phyloP scores from a whole-genome alignment of 2,797 vertebrate species.

The Perodicticus potto region DNA sequence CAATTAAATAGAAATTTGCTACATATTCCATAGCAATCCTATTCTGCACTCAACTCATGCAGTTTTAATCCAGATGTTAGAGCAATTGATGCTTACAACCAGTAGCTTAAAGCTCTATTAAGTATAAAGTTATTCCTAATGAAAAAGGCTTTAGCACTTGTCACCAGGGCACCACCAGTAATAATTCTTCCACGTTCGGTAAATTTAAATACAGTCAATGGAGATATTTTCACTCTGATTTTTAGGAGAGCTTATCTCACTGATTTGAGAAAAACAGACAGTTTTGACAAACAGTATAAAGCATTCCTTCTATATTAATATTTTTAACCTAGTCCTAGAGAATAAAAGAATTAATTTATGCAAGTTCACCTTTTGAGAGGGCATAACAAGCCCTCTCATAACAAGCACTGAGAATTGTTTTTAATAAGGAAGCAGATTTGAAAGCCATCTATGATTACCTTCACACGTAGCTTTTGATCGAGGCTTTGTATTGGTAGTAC shows the following conservation, averaged over 20 bases:
- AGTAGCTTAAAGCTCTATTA: conserved; percentile 81
- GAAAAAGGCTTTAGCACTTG: conserved; percentile 81
- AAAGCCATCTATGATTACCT: conserved; percentile 87
- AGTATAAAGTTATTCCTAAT: conserved; percentile 80
- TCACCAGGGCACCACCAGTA: conserved; percentile 71
- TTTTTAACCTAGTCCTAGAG: conserved; percentile 35
- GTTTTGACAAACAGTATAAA: conserved; percentile 69
- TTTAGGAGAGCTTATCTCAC: conserved; percentile 30
- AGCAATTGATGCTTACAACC: conserved; percentile 82
- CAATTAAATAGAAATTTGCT: conserved; percentile 75
- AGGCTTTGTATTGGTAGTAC: conserved; percentile 93
- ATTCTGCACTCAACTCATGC: conserved; percentile 76
- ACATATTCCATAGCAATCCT: conserved; percentile 69
- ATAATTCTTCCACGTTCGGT: conserved; percentile 82
- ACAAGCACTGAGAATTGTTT: not conserved
- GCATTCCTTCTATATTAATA: conserved; percentile 12
- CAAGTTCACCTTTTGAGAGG: not conserved
- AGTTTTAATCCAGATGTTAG: conserved; percentile 85
- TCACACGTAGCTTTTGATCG: conserved; percentile 92
- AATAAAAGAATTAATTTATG: not conserved
- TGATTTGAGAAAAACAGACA: conserved; percentile 69
- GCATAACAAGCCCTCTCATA: too few relatives aligned
- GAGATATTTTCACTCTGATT: conserved; percentile 74
- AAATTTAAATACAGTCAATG: conserved; percentile 79
- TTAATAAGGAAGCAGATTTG: not conserved